Evolutionary conservation across 92 coral and sea anemone species (phyloP).

Genomic region (Actinernus sp.): DNA sequence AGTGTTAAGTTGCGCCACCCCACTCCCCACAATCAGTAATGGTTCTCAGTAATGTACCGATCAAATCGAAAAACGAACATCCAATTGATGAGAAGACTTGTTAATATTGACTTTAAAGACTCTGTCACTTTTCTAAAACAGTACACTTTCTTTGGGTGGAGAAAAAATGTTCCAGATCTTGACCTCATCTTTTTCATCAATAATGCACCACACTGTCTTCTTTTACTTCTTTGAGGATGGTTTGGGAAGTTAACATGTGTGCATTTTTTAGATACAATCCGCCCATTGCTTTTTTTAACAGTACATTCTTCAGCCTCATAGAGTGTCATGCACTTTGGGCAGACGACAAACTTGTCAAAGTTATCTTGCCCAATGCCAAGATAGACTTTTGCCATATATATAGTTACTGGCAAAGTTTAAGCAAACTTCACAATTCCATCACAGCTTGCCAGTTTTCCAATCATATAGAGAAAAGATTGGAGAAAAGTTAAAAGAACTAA

Average conservation of each 20-base stretch:
- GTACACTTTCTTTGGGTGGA: slow-evolving; percentile 55
- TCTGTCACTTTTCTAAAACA: slow-evolving; percentile 44
- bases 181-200: slow-evolving; percentile 65
- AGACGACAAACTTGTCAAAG: slow-evolving; percentile 55
- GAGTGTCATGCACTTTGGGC: slow-evolving; percentile 49
- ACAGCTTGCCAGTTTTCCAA: slow-evolving; percentile 33
- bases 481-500: slow-evolving; percentile 41
- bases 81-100: no score
- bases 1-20: no score
- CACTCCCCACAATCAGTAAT: no score
- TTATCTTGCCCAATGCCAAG: slow-evolving; percentile 43
- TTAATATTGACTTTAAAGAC: no score
- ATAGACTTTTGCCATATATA: slow-evolving; percentile 29
- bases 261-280: slow-evolving; percentile 41
- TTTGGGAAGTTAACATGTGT: slow-evolving; percentile 41
- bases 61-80: no score
- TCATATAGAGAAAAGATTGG: slow-evolving; percentile 14
- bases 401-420: slow-evolving; percentile 41
- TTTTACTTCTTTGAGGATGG: slow-evolving; percentile 35
- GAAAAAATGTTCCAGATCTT: slow-evolving; percentile 34
- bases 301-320: slow-evolving; percentile 36
- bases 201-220: slow-evolving; percentile 51
- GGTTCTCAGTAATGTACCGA: no score
- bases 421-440: slow-evolving; percentile 49
- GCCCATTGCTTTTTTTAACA: slow-evolving; percentile 27